Percentiles rank a stretch among this genome's conserved stretches.
Evolutionary conservation across 2,113 vertebrate species (phyloP).

Genomic region (Callorhinus ursinus): DNA sequence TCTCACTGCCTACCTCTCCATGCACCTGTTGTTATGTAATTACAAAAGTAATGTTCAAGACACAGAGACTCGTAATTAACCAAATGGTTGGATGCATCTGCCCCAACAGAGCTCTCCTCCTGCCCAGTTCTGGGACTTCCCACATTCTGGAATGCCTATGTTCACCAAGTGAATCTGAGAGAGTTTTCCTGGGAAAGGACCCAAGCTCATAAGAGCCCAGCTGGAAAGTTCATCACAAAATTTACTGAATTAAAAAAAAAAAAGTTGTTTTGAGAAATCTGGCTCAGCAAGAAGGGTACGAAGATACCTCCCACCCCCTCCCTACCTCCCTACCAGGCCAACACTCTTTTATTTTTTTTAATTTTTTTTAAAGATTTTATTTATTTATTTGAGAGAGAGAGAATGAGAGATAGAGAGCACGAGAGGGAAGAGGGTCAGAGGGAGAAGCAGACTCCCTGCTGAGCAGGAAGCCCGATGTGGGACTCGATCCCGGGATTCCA

Average conservation of each 20-base stretch:
- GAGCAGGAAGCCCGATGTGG: too few relatives aligned
- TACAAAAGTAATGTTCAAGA: constrained; percentile 16
- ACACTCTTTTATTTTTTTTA: constrained; percentile 42
- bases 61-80: constrained; percentile 47
- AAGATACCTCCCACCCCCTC: constrained; percentile 61
- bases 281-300: constrained; percentile 70
- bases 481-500: too few relatives aligned
- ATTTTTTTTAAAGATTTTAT: too few relatives aligned
- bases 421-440: too few relatives aligned
- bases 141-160: constrained; percentile 25
- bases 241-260: background rate
- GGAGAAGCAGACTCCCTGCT: too few relatives aligned
- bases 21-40: background rate
- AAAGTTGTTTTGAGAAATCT: constrained; percentile 79
- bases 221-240: constrained; percentile 66
- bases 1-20: background rate
- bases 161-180: background rate
- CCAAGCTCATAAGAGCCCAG: constrained; percentile 35
- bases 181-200: constrained; percentile 53
- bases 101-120: background rate
- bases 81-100: background rate
- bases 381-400: too few relatives aligned
- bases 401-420: too few relatives aligned
- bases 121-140: background rate
- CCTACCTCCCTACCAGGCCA: background rate